A percentile compares a stretch with the other conserved stretches of the same genome.
phyloP scores from a whole-genome alignment of 2,888 invertebrate species.

The Orchestes rusci region DNA sequence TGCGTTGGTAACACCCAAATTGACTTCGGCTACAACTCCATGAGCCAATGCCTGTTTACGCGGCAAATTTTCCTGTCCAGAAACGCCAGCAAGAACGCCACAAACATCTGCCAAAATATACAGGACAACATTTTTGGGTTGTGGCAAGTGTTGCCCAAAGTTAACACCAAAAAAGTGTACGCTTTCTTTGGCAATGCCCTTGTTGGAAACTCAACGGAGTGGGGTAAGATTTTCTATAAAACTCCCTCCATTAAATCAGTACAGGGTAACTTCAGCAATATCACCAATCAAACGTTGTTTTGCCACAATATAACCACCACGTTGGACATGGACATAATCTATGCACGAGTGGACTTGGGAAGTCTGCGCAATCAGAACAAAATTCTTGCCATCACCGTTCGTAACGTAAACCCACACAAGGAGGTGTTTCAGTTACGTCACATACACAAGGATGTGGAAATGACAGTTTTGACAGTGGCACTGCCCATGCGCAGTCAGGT shows the following conservation, averaged over 20 bases:
- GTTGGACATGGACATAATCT: slow-evolving; percentile 43
- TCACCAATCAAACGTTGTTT: slow-evolving; percentile 30
- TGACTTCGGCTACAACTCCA: slow-evolving; percentile 47
- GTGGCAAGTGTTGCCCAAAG: slow-evolving; percentile 29
- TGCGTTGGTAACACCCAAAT: slow-evolving; percentile 43
- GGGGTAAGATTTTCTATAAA: slow-evolving; percentile 45
- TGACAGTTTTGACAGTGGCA: slow-evolving; percentile 12
- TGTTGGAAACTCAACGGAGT: slow-evolving; percentile 40
- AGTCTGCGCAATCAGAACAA: slow-evolving; percentile 38
- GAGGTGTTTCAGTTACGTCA: slow-evolving; percentile 23
- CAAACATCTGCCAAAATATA: slow-evolving; percentile 34
- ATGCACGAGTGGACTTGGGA: slow-evolving; percentile 41
- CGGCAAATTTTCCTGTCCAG: slow-evolving; percentile 25
- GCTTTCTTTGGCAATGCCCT: slow-evolving; percentile 49
- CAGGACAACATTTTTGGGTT: slow-evolving; percentile 36
- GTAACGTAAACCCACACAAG: slow-evolving; percentile 29
- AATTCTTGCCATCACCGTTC: slow-evolving; percentile 35
- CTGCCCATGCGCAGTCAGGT: slow-evolving; percentile 33
- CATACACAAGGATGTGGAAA: slow-evolving; percentile 4
- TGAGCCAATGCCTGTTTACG: slow-evolving; percentile 44
- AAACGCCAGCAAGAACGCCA: slow-evolving; percentile 25
- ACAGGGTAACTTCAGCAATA: slow-evolving; percentile 36
- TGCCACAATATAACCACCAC: slow-evolving; percentile 41
- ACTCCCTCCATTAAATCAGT: slow-evolving; percentile 30
- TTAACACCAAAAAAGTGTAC: slow-evolving; percentile 35